Base-by-base conservation (phyloP, 2,113 vertebrate genomes). In the Calyptommatus sinebrachiatus region DNA sequence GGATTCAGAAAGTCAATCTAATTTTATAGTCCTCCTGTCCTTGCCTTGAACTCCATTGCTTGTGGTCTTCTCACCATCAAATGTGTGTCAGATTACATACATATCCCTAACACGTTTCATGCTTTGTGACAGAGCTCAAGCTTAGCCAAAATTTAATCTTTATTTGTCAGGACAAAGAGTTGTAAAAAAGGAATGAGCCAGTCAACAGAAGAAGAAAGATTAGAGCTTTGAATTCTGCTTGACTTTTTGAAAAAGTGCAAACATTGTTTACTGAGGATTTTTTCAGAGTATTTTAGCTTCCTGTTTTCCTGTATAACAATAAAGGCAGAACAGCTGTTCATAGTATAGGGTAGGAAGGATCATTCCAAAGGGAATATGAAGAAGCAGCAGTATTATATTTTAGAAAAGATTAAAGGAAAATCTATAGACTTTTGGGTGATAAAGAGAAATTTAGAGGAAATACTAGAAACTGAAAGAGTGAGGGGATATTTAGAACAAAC, bases 121-220 rank as follows among this genome's bases (percentile, higher is more conserved):
- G 35, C 31, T 31, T 28, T 4, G 11, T 29, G 31, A 4, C 65
- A 12, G 2, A 41, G 31, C 26, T 22, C 1, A 45, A 12, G 62
- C 84, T 86, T n/a, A 5, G 3, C 45, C 1, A 10, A 80, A 70
- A 26, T 26, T 75, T 87, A 1, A 41, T 57, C 78, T 82, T 85
- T 81, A n/a, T 71, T 41, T 77, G 24, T 72, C 6, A 72, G 9
- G 48, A 71, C 4, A 24, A 84, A 81, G 28, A 0, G 53, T 31
- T 73, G 1, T 66, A 77, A 86, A 86, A 85, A 21, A 78, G 35
- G 35, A 86, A 71, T 5, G 16, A 68, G 20, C 50, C 5, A 77
- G 0, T 2, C 78, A 26, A 7, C 22, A 77, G 76, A 31, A 7
- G 1, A 2, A 78, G 68, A 78, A 0, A 2, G 48, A 83, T 79